These are phyloP conservation scores for Valencia hispanica DNA, from an alignment of 2,797 vertebrate genomes.

Conservation along the genomic window DNA sequence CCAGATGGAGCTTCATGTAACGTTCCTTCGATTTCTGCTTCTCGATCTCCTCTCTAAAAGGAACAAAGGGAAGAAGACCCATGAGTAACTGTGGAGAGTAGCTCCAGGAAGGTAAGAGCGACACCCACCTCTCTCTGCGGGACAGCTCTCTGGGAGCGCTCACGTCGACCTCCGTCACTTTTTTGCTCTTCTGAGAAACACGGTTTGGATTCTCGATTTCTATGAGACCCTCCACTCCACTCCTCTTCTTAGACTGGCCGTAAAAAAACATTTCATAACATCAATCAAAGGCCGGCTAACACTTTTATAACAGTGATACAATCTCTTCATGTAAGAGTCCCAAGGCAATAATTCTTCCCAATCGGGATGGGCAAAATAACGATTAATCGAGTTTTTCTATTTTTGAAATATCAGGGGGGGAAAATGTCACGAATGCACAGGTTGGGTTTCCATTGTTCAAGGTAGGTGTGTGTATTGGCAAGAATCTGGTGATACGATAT, in stretches of 20 bases:
- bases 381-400: too few relatives aligned
- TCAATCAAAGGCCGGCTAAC: too few relatives aligned
- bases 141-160: conserved; percentile 79
- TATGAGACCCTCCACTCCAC: conserved; percentile 84
- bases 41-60: conserved; percentile 86
- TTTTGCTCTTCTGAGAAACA: conserved; percentile 83
- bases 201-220: conserved; percentile 88
- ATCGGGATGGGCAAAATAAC: too few relatives aligned
- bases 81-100: neutral
- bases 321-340: too few relatives aligned
- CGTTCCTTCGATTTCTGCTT: conserved; percentile 86
- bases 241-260: conserved; percentile 75
- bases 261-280: conserved; percentile 1
- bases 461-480: too few relatives aligned
- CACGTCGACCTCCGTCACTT: conserved; percentile 78
- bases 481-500: too few relatives aligned
- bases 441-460: too few relatives aligned
- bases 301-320: too few relatives aligned
- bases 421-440: too few relatives aligned
- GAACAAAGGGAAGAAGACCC: neutral
- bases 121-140: conserved; percentile 81
- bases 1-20: conserved; percentile 86
- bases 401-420: too few relatives aligned
- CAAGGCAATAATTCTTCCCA: too few relatives aligned
- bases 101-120: neutral